Conservation (phyloP, 2,113 vertebrate genomes). For the Oxyura jamaicensis region DNA sequence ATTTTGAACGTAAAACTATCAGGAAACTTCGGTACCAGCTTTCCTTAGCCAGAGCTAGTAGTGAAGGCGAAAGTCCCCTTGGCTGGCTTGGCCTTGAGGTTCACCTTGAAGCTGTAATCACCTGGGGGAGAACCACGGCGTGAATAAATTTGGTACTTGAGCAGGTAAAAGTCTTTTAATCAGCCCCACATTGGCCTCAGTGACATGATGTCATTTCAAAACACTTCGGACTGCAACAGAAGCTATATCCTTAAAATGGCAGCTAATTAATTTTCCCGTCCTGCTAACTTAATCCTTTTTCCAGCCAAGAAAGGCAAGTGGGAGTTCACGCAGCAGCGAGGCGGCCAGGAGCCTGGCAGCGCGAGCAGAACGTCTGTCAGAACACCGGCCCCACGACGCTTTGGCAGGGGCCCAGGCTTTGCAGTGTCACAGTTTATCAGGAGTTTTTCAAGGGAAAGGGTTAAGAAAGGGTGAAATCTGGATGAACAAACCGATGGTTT, state of each 20-base stretch:
- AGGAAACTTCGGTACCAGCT: neutral
- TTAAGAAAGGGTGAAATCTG: neutral
- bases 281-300: conserved; percentile 49
- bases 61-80: neutral
- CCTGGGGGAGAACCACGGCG: neutral
- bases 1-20: neutral
- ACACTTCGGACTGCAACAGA: neutral
- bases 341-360: conserved; percentile 19
- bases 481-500: neutral
- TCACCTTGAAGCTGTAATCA: conserved; percentile 22
- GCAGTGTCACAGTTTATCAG: neutral
- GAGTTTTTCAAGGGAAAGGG: neutral
- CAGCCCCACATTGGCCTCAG: neutral
- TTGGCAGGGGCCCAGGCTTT: neutral
- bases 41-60: neutral
- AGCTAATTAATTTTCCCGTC: conserved; percentile 57
- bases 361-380: neutral
- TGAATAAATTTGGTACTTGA: neutral
- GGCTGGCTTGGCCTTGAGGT: conserved; percentile 10
- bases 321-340: neutral
- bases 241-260: conserved; percentile 46
- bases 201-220: conserved; percentile 12
- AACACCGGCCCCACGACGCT: neutral
- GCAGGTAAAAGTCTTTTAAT: neutral
- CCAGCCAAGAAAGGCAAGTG: conserved; percentile 54